Percentiles rank a stretch among this genome's conserved stretches.
Evolutionary conservation across 2,113 vertebrate genomes (phyloP).

Genomic region (Hippocampus comes): DNA sequence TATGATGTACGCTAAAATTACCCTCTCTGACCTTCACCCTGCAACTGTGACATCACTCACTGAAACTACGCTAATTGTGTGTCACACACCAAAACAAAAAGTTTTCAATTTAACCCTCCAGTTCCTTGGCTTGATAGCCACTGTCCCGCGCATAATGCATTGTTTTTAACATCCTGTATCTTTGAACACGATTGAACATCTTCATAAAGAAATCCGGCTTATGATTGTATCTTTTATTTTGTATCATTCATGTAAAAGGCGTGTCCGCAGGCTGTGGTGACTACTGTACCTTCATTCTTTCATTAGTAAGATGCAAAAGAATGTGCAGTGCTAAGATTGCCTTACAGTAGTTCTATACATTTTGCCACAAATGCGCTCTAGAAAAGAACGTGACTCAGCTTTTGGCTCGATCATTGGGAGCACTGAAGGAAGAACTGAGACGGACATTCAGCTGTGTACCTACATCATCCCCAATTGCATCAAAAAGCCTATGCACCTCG

Average conservation of each 20-base stretch:
- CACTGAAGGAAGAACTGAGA: slow-evolving; percentile 10
- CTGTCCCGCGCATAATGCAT: slow-evolving; percentile 1
- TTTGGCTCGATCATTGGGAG: not conserved
- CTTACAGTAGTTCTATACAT: slow-evolving; percentile 35
- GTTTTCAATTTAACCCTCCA: slow-evolving; percentile 2
- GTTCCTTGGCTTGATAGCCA: slow-evolving; percentile 1
- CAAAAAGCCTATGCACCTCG: slow-evolving; percentile 47
- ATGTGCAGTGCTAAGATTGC: slow-evolving; percentile 22
- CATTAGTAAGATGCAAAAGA: not conserved
- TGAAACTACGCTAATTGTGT: slow-evolving; percentile 11
- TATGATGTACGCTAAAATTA: slow-evolving; percentile 20
- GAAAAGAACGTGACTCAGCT: not conserved
- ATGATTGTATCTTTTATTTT: slow-evolving; percentile 55
- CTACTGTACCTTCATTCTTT: slow-evolving; percentile 43
- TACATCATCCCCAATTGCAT: slow-evolving; percentile 25
- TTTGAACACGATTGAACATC: slow-evolving; percentile 30
- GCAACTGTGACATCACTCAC: slow-evolving; percentile 33
- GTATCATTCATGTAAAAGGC: slow-evolving; percentile 13
- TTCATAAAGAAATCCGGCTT: slow-evolving; percentile 38
- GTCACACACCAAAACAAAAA: slow-evolving; percentile 16
- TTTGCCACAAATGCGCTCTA: slow-evolving; percentile 12
- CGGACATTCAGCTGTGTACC: slow-evolving; percentile 1
- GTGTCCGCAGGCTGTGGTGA: slow-evolving; percentile 33
- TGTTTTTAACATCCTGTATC: slow-evolving; percentile 29
- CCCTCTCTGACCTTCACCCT: slow-evolving; percentile 6